Percentiles rank a stretch among this genome's conserved stretches.
Conservation (phyloP, 2,888 invertebrate species). For the Drosophila rubida region DNA sequence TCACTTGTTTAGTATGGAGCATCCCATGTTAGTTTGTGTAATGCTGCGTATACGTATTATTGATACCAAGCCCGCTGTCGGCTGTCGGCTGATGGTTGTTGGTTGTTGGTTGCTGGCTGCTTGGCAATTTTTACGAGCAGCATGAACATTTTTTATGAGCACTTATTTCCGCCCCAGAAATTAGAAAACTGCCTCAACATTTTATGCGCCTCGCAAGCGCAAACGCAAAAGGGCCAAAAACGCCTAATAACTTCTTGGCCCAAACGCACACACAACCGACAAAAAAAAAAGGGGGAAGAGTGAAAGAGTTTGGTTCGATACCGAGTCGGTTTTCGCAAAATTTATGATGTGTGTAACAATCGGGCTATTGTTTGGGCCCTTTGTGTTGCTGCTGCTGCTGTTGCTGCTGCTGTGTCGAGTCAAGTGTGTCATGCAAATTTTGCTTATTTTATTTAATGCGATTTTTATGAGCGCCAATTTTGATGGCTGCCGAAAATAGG, state of each 20-base stretch:
- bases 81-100: background rate
- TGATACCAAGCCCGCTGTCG: slow-evolving; percentile 25
- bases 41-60: slow-evolving; percentile 35
- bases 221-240: slow-evolving; percentile 23
- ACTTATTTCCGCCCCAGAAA: slow-evolving; percentile 82
- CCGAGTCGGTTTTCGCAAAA: slow-evolving; percentile 39
- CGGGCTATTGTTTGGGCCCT: slow-evolving; percentile 49
- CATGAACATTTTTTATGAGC: slow-evolving; percentile 76
- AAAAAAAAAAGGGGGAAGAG: slow-evolving; percentile 5
- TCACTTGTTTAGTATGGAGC: background rate
- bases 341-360: slow-evolving; percentile 81
- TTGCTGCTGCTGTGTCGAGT: slow-evolving; percentile 31
- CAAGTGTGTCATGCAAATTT: slow-evolving; percentile 69
- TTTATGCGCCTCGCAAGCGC: slow-evolving; percentile 37
- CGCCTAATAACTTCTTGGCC: slow-evolving; percentile 55
- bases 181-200: slow-evolving; percentile 71
- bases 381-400: slow-evolving; percentile 31
- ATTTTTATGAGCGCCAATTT: slow-evolving; percentile 62
- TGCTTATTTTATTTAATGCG: slow-evolving; percentile 67
- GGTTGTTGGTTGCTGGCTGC: too few species aligned
- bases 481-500: slow-evolving; percentile 29
- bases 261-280: too few species aligned
- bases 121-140: slow-evolving; percentile 59
- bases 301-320: slow-evolving; percentile 28
- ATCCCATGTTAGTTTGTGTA: background rate